These are phyloP conservation scores for Spodoptera frugiperda DNA, from an alignment of 1,140 invertebrate species.

Conservation along the genomic window DNA sequence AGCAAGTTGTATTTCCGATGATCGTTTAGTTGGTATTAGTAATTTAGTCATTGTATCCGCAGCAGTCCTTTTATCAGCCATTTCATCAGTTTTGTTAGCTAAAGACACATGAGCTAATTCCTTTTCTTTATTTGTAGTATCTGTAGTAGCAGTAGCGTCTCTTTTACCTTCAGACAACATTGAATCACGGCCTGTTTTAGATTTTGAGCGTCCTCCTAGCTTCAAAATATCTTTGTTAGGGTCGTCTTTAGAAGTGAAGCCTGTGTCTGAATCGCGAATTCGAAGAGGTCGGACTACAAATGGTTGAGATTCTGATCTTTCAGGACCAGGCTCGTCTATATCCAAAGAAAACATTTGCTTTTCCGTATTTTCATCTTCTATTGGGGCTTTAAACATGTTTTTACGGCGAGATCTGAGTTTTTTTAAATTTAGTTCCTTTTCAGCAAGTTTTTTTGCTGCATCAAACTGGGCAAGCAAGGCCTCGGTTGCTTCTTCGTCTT, in stretches of 20 bases:
- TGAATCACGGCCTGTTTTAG: too few relatives aligned
- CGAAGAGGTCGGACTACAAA: not conserved
- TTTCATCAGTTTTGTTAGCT: too few relatives aligned
- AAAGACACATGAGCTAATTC: too few relatives aligned
- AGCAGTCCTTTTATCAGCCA: not conserved
- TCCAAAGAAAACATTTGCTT: conserved; percentile 37
- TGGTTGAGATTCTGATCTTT: not conserved
- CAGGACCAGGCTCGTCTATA: not conserved
- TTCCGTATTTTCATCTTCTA: conserved; percentile 35
- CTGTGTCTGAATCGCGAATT: not conserved
- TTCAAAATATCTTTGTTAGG: not conserved
- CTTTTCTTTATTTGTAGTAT: too few relatives aligned
- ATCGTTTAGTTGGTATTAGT: not conserved
- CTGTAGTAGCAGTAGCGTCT: too few relatives aligned
- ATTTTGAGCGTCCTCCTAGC: too few relatives aligned
- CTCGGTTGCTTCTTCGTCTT: conserved; percentile 45
- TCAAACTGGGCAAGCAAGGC: conserved; percentile 31
- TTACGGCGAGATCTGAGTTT: conserved; percentile 9
- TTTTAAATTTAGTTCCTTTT: not conserved
- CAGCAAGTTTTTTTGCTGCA: not conserved
- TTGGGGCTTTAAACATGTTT: not conserved
- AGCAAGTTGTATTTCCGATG: not conserved
- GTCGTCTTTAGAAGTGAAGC: not conserved
- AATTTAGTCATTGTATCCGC: not conserved
- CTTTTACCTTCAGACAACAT: too few relatives aligned